These are phyloP conservation scores for Brachyrhaphis roseni DNA, from an alignment of 2,797 vertebrate genomes.

Conservation along the genomic window DNA sequence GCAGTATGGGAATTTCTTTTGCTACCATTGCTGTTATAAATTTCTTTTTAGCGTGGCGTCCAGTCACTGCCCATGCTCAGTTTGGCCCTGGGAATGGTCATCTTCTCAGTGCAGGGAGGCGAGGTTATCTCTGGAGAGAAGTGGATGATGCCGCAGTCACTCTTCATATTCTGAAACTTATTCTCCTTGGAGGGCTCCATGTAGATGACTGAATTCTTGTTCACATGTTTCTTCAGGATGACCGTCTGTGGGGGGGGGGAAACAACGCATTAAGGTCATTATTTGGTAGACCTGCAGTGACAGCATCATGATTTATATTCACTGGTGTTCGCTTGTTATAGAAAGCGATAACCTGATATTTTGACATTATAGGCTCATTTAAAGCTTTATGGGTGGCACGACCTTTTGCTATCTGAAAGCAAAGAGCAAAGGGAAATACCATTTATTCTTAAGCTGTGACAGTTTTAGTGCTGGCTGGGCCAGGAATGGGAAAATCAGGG, in stretches of 20 bases:
- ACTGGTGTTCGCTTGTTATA: not conserved
- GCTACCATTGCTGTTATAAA: not conserved
- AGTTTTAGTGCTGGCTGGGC: constrained; percentile 36
- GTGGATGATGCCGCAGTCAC: constrained; percentile 80
- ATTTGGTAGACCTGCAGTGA: constrained; percentile 3
- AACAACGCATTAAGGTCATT: not conserved
- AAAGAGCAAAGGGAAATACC: constrained; percentile 22
- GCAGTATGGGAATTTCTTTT: constrained; percentile 22
- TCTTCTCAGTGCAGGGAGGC: constrained; percentile 71
- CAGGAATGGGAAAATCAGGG: constrained; percentile 38
- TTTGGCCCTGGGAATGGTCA: constrained; percentile 84
- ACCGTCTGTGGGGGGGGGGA: constrained; percentile 72
- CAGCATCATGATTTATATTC: constrained; percentile 4
- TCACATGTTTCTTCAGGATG: constrained; percentile 85
- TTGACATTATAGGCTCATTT: constrained; percentile 33
- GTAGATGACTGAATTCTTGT: constrained; percentile 83
- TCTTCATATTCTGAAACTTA: constrained; percentile 82
- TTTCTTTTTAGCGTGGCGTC: constrained; percentile 67
- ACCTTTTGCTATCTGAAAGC: constrained; percentile 33
- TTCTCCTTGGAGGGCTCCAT: constrained; percentile 85
- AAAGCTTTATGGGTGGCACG: constrained; percentile 23
- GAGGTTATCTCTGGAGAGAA: constrained; percentile 78
- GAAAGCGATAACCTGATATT: constrained; percentile 16
- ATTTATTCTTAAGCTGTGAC: constrained; percentile 39
- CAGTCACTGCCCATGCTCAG: constrained; percentile 74